Evolutionary conservation across 2,888 invertebrate genomes (phyloP).

Genomic region (Tromatobia lineatoria): DNA sequence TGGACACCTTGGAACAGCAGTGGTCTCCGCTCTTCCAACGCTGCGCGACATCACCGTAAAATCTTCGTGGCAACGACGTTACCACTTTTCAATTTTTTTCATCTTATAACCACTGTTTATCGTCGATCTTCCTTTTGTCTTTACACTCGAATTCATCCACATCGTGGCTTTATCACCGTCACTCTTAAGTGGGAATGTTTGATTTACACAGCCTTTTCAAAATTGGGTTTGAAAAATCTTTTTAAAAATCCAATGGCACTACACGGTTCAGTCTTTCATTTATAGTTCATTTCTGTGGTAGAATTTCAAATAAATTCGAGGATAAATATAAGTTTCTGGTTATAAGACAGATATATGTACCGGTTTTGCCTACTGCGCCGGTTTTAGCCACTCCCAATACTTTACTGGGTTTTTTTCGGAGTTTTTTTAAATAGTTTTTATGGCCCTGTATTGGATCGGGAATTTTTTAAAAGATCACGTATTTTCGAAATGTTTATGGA

Average conservation of each 20-base stretch:
- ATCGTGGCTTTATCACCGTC: conserved; percentile 52
- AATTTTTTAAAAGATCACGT: too few relatives aligned
- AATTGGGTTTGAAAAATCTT: not conserved
- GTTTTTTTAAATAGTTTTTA: too few relatives aligned
- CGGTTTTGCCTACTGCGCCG: too few relatives aligned
- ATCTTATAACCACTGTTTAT: conserved; percentile 17
- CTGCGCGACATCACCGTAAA: conserved; percentile 56
- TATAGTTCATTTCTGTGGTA: not conserved
- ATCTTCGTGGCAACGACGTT: not conserved
- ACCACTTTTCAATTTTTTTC: conserved; percentile 19
- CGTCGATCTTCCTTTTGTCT: conserved; percentile 30
- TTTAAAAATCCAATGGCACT: not conserved
- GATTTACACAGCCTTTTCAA: not conserved
- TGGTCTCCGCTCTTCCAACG: conserved; percentile 36
- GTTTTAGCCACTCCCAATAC: too few relatives aligned
- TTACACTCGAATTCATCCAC: conserved; percentile 54
- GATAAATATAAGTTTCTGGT: not conserved
- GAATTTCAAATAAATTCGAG: not conserved
- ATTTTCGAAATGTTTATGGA: too few relatives aligned
- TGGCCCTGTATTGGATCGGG: too few relatives aligned
- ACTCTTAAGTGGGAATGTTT: conserved; percentile 2
- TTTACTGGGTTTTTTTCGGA: too few relatives aligned
- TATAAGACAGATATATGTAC: too few relatives aligned
- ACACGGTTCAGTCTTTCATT: not conserved
- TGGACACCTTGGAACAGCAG: conserved; percentile 71